phyloP scores from a whole-genome alignment of 1,140 invertebrate genomes.

The Holcopasites calliopsidis region DNA sequence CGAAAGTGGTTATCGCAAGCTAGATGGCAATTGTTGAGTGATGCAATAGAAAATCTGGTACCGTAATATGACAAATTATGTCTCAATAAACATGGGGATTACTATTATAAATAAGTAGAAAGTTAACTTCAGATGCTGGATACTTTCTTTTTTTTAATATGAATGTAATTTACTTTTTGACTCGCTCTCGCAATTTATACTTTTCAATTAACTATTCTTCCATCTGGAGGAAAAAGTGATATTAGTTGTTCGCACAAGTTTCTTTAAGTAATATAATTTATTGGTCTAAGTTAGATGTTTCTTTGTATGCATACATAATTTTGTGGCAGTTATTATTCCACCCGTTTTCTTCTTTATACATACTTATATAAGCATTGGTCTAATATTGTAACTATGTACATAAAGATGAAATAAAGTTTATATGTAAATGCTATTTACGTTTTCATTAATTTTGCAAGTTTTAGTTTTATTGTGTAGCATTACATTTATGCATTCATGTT shows the following conservation, averaged over 20 bases:
- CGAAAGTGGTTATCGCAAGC: no score
- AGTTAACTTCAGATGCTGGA: no score
- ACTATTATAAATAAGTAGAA: no score
- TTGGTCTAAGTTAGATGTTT: neutral
- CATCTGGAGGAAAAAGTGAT: neutral
- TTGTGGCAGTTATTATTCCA: neutral
- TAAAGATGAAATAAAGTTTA: constrained; percentile 11
- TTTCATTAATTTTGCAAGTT: constrained; percentile 25
- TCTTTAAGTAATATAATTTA: neutral
- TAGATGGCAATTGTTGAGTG: no score
- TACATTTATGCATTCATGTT: neutral
- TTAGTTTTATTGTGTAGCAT: neutral
- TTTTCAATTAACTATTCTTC: neutral
- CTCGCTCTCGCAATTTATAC: no score
- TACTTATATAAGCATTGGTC: neutral
- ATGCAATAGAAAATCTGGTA: no score
- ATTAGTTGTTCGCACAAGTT: neutral
- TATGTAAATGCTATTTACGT: constrained; percentile 14
- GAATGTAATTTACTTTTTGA: no score
- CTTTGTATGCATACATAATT: neutral
- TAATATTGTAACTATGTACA: constrained; percentile 5
- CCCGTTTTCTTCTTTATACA: neutral
- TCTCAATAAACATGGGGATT: no score
- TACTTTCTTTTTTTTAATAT: no score
- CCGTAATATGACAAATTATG: no score